phyloP scores from a whole-genome alignment of 1,140 invertebrate genomes.

The Dryas iulia region DNA sequence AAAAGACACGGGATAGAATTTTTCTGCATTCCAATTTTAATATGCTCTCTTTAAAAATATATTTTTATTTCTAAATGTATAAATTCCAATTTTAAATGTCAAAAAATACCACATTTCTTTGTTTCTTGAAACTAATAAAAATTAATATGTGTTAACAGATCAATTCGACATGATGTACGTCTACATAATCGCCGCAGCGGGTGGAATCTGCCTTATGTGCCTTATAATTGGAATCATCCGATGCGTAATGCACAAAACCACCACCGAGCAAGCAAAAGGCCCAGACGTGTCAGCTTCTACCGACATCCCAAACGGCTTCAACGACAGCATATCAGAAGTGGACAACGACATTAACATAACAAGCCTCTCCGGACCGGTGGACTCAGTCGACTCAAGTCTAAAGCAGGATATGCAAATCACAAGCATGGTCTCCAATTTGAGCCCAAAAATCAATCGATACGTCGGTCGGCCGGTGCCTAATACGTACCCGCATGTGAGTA shows the following conservation, averaged over 20 bases:
- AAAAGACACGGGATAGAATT: no score
- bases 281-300: slow-evolving; percentile 78
- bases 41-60: no score
- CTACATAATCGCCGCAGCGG: slow-evolving; percentile 64
- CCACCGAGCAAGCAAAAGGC: slow-evolving; percentile 66
- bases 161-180: slow-evolving; percentile 71
- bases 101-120: neutral
- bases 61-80: no score
- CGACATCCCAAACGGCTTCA: slow-evolving; percentile 77
- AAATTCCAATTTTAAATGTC: no score
- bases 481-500: slow-evolving; percentile 74
- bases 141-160: slow-evolving; percentile 43
- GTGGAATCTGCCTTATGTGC: slow-evolving; percentile 53
- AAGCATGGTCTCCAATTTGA: slow-evolving; percentile 57
- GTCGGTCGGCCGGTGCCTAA: slow-evolving; percentile 74
- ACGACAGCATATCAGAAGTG: slow-evolving; percentile 79
- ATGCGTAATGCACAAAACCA: slow-evolving; percentile 60
- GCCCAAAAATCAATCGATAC: slow-evolving; percentile 74
- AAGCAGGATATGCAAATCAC: slow-evolving; percentile 75
- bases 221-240: slow-evolving; percentile 56
- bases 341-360: slow-evolving; percentile 79
- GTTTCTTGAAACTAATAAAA: neutral
- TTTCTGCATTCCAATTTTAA: no score
- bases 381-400: slow-evolving; percentile 65
- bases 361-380: slow-evolving; percentile 70